Percentiles rank a stretch among this genome's conserved stretches.
phyloP scores from a whole-genome alignment of 2,888 invertebrate species.

The Plusia festucae region DNA sequence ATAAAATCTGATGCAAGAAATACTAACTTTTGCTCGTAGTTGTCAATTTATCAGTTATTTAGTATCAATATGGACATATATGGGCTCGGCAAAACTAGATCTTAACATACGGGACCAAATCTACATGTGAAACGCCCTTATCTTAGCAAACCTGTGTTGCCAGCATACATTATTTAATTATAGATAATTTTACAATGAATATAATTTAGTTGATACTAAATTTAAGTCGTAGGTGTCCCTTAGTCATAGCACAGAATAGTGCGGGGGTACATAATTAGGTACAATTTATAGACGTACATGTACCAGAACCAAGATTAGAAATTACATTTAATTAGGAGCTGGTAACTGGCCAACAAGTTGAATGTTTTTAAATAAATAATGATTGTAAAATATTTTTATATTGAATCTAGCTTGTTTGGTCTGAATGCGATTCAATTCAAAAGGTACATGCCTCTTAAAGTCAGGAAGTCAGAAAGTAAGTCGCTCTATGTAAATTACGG shows the following conservation, averaged over 20 bases:
- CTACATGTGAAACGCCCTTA: constrained; percentile 12
- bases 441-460: no score
- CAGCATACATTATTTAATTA: neutral
- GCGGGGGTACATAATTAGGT: constrained; percentile 7
- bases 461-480: no score
- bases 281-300: constrained; percentile 4
- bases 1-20: constrained; percentile 52
- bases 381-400: neutral
- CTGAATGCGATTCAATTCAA: no score
- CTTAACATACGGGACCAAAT: constrained; percentile 11
- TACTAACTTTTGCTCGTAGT: constrained; percentile 39
- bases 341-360: constrained; percentile 2
- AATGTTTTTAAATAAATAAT: neutral
- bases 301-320: neutral
- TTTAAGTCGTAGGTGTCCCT: neutral
- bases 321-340: constrained; percentile 1
- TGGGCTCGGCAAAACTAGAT: constrained; percentile 32
- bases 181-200: neutral
- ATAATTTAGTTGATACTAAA: neutral
- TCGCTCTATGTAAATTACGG: no score
- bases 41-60: constrained; percentile 40
- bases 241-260: neutral
- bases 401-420: neutral
- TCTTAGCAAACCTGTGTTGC: neutral
- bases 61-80: constrained; percentile 44